Evolutionary conservation across 2,888 invertebrate genomes (phyloP).

Genomic region (Dolichomitus sp.): DNA sequence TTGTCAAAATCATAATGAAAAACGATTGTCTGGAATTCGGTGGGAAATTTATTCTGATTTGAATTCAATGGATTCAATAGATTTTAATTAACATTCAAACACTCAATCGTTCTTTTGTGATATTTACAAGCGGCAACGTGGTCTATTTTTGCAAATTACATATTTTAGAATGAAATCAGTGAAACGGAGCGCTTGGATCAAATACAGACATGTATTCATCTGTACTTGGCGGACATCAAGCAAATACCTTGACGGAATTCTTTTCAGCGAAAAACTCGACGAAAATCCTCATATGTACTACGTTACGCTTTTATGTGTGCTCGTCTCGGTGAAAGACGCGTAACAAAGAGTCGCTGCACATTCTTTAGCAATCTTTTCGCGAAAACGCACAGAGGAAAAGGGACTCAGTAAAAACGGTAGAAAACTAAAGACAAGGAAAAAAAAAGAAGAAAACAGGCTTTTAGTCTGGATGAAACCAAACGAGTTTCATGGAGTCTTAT

Average conservation of each 20-base stretch:
- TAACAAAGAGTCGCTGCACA: constrained; percentile 20
- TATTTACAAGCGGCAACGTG: constrained; percentile 62
- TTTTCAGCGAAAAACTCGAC: constrained; percentile 11
- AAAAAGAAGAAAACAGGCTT: constrained; percentile 21
- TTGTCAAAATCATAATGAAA: background rate
- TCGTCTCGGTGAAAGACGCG: background rate
- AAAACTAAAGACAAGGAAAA: constrained; percentile 3
- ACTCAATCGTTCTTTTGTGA: background rate
- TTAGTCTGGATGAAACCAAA: constrained; percentile 43
- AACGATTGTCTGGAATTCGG: background rate
- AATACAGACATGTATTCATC: constrained; percentile 69
- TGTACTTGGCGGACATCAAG: constrained; percentile 16
- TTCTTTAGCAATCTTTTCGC: constrained; percentile 53
- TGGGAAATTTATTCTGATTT: background rate
- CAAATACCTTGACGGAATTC: constrained; percentile 32
- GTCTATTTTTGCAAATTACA: constrained; percentile 62
- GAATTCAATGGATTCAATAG: background rate
- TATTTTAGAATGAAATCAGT: constrained; percentile 73
- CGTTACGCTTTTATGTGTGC: constrained; percentile 12
- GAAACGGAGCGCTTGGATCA: constrained; percentile 66
- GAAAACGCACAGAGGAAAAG: constrained; percentile 25
- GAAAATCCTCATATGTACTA: background rate
- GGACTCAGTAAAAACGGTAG: constrained; percentile 5
- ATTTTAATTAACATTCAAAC: background rate
- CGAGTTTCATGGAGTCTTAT: constrained; percentile 35